Base-by-base conservation (phyloP, 2,113 vertebrate genomes). In the Hypanus sabinus region DNA sequence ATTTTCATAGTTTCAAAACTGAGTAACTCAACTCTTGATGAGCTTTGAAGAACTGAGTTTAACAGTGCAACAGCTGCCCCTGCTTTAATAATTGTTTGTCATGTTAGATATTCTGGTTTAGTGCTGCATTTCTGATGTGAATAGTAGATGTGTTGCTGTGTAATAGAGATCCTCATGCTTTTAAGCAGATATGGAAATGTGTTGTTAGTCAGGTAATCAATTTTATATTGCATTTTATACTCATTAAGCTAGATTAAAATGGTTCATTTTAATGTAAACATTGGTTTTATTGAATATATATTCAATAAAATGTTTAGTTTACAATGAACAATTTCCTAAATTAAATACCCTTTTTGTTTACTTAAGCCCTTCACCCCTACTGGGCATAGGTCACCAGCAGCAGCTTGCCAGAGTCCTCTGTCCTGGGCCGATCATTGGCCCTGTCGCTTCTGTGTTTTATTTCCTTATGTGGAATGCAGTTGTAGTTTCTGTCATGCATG, bases 1-100 rank as follows among this genome's bases (percentile, higher is more conserved):
- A 96, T 95, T 97, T 96, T 97, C 97, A 96, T 94, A 94, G 95
- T 83, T 83, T 24, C 46, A 57, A 27, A 46, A 33, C 55, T 83
- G 81, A 76, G 30, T 76, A 27, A 33, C n/a, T 33, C 22, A 57
- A 57, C 60, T 30, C 81, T 30, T 3, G 22, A 60, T 0, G 30
- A 5, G 11, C n/a, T 16, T 10, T 36, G n/a, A 76, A 79, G 33
- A 12, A 16, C 16, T 11, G 33, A 2, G 2, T 11, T 79, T 79
- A 12, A 36, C 76, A 16, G 12, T 36, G 7, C 27, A 76, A 30
- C 73, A 76, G 73, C 27, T 76, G 22, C 30, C 73, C 27, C 46
- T 57, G 24, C 27, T 60, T 85, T 60, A 85, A 5, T 80, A 11
- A 14, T 20, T 80, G 22, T 57, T 46, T 24, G 9, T 27, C 46